Conservation (phyloP, 2,888 invertebrate genomes). For the Stratiomys singularior region DNA sequence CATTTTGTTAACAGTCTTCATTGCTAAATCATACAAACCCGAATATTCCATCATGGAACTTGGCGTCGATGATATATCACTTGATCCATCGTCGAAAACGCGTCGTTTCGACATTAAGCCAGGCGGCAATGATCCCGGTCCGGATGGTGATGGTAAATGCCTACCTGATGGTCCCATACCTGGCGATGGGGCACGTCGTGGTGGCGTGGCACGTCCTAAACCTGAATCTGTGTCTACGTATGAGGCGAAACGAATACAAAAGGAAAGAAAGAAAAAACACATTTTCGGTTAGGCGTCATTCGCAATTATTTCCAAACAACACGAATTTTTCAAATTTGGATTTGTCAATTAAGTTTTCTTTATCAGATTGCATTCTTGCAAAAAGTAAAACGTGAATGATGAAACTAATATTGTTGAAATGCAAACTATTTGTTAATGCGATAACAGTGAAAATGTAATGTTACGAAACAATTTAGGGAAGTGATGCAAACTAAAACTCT, state of each 20-base stretch:
- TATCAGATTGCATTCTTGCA: background rate
- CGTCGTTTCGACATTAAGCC: constrained; percentile 78
- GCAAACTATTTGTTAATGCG: background rate
- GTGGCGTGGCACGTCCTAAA: constrained; percentile 86
- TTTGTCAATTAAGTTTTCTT: background rate
- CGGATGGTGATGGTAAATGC: constrained; percentile 84
- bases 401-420: background rate
- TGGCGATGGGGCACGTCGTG: constrained; percentile 86
- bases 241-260: constrained; percentile 44
- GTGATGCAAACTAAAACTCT: no score
- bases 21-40: constrained; percentile 68
- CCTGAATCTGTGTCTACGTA: constrained; percentile 82
- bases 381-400: background rate
- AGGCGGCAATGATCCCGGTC: constrained; percentile 82
- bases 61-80: constrained; percentile 85
- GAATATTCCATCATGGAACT: constrained; percentile 90
- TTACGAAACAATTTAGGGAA: background rate
- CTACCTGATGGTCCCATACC: constrained; percentile 75
- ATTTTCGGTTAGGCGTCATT: constrained; percentile 43
- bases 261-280: constrained; percentile 39
- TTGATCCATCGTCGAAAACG: constrained; percentile 80
- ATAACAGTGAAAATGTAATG: constrained; percentile 12
- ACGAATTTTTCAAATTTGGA: background rate
- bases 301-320: constrained; percentile 40
- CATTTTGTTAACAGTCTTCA: background rate